Conservation (phyloP, 2,113 vertebrate genomes). For the Dromas ardeola region DNA sequence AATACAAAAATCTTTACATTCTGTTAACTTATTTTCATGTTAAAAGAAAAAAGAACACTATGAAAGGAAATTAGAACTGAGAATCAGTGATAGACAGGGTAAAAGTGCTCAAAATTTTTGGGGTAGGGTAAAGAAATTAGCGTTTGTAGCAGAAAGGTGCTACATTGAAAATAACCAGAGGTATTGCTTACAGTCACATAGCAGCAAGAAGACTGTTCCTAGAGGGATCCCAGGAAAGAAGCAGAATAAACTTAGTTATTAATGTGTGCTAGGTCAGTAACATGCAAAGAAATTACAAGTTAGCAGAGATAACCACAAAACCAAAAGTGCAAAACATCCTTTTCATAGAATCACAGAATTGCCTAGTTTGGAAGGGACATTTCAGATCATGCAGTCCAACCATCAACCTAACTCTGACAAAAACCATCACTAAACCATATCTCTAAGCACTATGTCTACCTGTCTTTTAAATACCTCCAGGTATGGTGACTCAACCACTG, state of each 20-base stretch:
- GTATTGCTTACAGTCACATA: not conserved
- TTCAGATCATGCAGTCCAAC: too few relatives aligned
- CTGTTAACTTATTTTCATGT: not conserved
- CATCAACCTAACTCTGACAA: too few relatives aligned
- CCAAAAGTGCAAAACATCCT: not conserved
- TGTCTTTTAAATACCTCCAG: too few relatives aligned
- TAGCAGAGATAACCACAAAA: not conserved
- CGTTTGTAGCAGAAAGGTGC: not conserved
- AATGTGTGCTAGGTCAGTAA: not conserved
- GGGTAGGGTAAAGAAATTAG: not conserved
- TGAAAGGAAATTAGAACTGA: not conserved
- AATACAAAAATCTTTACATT: not conserved
- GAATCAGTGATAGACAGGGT: not conserved
- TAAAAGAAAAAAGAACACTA: not conserved
- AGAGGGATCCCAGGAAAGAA: not conserved
- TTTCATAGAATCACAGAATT: not conserved
- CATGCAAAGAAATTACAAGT: not conserved
- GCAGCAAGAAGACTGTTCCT: not conserved
- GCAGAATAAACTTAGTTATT: not conserved
- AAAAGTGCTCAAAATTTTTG: not conserved
- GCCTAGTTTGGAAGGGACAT: too few relatives aligned
- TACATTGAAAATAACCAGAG: not conserved
- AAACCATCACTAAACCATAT: too few relatives aligned
- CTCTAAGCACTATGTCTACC: too few relatives aligned
- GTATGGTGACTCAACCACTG: too few relatives aligned